phyloP scores from a whole-genome alignment of 1,140 invertebrate genomes.

The Choristoneura fumiferana region DNA sequence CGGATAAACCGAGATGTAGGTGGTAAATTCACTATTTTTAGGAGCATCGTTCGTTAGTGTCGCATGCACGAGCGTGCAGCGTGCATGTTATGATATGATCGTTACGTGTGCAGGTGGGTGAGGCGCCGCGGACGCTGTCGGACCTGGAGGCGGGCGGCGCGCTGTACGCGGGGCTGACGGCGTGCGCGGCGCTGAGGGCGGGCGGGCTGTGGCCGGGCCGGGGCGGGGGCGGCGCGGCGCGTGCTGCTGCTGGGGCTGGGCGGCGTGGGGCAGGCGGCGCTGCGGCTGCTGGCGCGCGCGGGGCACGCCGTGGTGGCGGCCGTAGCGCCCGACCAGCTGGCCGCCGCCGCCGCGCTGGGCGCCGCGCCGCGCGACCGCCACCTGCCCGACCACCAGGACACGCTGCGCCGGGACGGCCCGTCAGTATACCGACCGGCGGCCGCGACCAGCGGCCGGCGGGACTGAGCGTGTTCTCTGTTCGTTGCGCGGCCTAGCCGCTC shows the following conservation, averaged over 20 bases:
- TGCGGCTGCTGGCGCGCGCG: conserved; percentile 68
- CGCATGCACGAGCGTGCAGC: too few relatives aligned
- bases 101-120: conserved; percentile 82
- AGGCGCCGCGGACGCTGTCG: conserved; percentile 83
- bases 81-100: too few relatives aligned
- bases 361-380: conserved; percentile 92
- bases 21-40: too few relatives aligned
- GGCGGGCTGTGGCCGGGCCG: conserved; percentile 34
- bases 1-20: too few relatives aligned
- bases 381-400: conserved; percentile 78
- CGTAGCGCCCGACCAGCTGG: too few relatives aligned
- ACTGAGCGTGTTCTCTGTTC: too few relatives aligned
- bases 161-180: conserved; percentile 90
- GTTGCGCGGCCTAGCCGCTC: too few relatives aligned
- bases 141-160: conserved; percentile 87
- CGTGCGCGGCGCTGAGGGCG: conserved; percentile 88
- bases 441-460: too few relatives aligned
- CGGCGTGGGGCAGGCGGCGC: conserved; percentile 87
- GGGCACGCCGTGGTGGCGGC: conserved; percentile 87
- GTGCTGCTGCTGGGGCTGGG: conserved; percentile 94
- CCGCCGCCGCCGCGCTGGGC: conserved; percentile 84
- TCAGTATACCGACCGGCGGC: too few relatives aligned
- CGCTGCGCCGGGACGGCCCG: conserved; percentile 82
- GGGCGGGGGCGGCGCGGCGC: conserved; percentile 72
- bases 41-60: too few relatives aligned